A percentile compares a stretch with the other conserved stretches of the same genome.
Evolutionary conservation across 2,888 invertebrate genomes (phyloP).

Genomic region (Pollenia labialis): DNA sequence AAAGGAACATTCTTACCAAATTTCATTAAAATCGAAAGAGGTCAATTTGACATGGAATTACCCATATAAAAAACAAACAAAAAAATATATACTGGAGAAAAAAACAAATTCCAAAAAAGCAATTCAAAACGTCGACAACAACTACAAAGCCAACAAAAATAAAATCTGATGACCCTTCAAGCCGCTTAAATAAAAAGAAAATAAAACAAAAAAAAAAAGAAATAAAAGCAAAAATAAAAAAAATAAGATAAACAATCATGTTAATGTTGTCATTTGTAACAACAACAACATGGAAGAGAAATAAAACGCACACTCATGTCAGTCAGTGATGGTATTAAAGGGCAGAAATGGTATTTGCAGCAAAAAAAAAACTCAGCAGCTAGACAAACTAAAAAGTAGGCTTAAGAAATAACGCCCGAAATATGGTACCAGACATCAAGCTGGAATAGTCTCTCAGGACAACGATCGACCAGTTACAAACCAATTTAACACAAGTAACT

Average conservation of each 20-base stretch:
- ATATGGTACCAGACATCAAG: too few species aligned
- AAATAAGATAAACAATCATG: slow-evolving; percentile 49
- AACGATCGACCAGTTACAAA: too few species aligned
- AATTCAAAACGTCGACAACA: not conserved
- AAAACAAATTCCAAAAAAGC: not conserved
- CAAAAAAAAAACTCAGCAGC: not conserved
- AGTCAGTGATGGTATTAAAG: not conserved
- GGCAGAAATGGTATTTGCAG: too few species aligned
- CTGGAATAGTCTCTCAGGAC: too few species aligned
- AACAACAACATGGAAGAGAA: slow-evolving; percentile 19
- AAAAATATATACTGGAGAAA: not conserved
- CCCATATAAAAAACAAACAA: not conserved
- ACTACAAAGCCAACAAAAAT: slow-evolving; percentile 16
- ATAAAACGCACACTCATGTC: slow-evolving; percentile 1
- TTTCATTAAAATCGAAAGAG: too few species aligned
- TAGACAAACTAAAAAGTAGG: not conserved
- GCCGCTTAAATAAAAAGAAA: slow-evolving; percentile 5
- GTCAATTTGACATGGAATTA: too few species aligned
- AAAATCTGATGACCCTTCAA: slow-evolving; percentile 59
- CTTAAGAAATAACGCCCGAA: too few species aligned
- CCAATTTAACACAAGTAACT: too few species aligned
- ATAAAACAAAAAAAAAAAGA: slow-evolving; percentile 26
- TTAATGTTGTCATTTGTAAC: slow-evolving; percentile 67
- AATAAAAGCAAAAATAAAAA: slow-evolving; percentile 14
- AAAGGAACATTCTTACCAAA: too few species aligned